A percentile compares a stretch with the other conserved stretches of the same genome.
Evolutionary conservation across 2,113 vertebrate genomes (phyloP).

Genomic region (Aepyceros melampus): DNA sequence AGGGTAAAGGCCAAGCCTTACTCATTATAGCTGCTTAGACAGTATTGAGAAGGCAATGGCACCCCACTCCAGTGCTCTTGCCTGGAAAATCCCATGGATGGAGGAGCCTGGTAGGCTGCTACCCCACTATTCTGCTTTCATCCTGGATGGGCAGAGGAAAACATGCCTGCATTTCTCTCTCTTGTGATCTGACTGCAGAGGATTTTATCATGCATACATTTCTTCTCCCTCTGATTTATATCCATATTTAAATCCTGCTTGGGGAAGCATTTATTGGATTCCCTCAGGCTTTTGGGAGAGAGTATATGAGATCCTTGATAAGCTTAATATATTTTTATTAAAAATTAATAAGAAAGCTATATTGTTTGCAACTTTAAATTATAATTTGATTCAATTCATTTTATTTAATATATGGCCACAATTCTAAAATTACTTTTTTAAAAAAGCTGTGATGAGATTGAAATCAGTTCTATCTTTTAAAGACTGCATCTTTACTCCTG

Average conservation of each 20-base stretch:
- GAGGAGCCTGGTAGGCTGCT: no score
- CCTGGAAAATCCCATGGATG: no score
- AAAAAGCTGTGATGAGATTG: slow-evolving; percentile 17
- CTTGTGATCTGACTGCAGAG: not conserved
- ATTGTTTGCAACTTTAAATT: slow-evolving; percentile 53
- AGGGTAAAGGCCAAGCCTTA: no score
- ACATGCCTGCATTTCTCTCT: not conserved
- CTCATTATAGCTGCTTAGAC: no score
- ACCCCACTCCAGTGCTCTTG: no score
- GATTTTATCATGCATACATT: not conserved
- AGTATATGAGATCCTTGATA: slow-evolving; percentile 46
- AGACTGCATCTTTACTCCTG: not conserved
- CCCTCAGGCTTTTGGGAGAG: slow-evolving; percentile 43
- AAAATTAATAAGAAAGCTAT: slow-evolving; percentile 64
- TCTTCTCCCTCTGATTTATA: slow-evolving; percentile 5
- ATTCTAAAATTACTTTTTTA: slow-evolving; percentile 60
- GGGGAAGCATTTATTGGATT: slow-evolving; percentile 46
- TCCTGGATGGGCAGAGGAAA: not conserved
- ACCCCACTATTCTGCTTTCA: not conserved
- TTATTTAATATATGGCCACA: slow-evolving; percentile 57
- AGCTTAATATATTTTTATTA: slow-evolving; percentile 68
- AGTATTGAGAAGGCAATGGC: no score
- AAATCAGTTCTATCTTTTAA: slow-evolving; percentile 43
- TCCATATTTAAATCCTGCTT: slow-evolving; percentile 51
- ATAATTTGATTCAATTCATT: slow-evolving; percentile 54